phyloP scores from a whole-genome alignment of 1,140 invertebrate genomes.

The Stegodyphus dumicola region DNA sequence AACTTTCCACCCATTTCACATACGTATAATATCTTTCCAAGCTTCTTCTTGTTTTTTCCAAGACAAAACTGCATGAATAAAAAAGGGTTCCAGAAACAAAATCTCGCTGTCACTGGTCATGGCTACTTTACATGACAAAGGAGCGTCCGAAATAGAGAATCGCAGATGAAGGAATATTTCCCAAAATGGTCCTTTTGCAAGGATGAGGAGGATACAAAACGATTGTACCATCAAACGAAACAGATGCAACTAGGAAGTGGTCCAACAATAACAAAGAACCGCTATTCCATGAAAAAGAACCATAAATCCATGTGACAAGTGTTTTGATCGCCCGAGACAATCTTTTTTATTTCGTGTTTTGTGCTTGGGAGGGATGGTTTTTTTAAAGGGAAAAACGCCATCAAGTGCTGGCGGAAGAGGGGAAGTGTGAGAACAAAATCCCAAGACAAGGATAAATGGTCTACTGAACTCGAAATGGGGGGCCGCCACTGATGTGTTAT shows the following conservation, averaged over 20 bases:
- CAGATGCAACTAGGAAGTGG: slow-evolving; percentile 47
- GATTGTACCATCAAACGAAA: slow-evolving; percentile 42
- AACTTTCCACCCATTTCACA: no score
- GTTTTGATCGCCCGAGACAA: slow-evolving; percentile 59
- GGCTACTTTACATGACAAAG: no score
- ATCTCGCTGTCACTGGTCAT: no score
- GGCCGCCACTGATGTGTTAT: slow-evolving; percentile 28
- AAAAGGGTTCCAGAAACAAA: no score
- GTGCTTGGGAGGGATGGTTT: slow-evolving; percentile 1
- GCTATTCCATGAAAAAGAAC: slow-evolving; percentile 38
- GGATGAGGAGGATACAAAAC: neutral
- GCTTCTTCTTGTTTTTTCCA: neutral
- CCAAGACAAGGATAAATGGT: slow-evolving; percentile 54
- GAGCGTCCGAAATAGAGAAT: neutral
- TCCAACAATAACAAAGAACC: slow-evolving; percentile 52
- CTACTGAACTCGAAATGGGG: neutral
- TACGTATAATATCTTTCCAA: neutral
- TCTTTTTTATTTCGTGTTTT: slow-evolving; percentile 12
- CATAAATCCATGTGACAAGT: slow-evolving; percentile 57
- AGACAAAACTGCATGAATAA: no score
- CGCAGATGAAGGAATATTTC: neutral
- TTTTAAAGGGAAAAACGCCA: slow-evolving; percentile 34
- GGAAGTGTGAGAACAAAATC: slow-evolving; percentile 43
- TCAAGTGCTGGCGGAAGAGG: slow-evolving; percentile 10
- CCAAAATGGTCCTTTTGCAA: neutral